Conservation (phyloP, 2,888 invertebrate genomes). For the Coelinius sp. region DNA sequence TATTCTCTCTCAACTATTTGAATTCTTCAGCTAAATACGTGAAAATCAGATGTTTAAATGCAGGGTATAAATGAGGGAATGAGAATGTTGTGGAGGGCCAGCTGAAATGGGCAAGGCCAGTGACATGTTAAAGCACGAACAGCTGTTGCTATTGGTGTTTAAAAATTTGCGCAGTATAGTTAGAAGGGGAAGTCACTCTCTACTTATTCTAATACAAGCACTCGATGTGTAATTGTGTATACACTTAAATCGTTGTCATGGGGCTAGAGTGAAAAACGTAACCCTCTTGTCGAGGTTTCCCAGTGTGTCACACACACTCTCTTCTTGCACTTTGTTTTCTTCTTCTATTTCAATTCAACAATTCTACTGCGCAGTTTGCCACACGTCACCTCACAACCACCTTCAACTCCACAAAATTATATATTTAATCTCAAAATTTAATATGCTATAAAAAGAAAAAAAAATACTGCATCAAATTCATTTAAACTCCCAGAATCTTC, state of each 20-base stretch:
- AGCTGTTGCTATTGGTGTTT: constrained; percentile 46
- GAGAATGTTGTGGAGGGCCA: constrained; percentile 32
- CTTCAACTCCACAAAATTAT: background rate
- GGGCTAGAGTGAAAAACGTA: constrained; percentile 33
- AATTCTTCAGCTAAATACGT: constrained; percentile 40
- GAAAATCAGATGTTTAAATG: constrained; percentile 35
- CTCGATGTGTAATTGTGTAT: constrained; percentile 35
- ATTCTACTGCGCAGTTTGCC: constrained; percentile 1
- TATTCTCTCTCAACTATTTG: too few relatives aligned
- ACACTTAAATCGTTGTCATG: constrained; percentile 30
- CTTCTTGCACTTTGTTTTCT: constrained; percentile 37
- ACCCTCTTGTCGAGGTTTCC: constrained; percentile 53
- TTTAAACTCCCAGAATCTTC: background rate
- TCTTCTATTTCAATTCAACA: background rate
- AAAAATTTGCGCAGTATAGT: constrained; percentile 3
- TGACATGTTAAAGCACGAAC: constrained; percentile 53
- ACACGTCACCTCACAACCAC: background rate
- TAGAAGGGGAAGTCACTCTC: background rate
- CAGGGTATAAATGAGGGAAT: constrained; percentile 32
- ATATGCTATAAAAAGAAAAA: background rate
- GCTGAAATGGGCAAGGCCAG: constrained; percentile 50
- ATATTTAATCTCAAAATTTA: background rate
- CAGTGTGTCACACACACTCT: constrained; percentile 59
- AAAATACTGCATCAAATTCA: background rate
- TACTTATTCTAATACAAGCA: constrained; percentile 47